Evolutionary conservation across 1,140 invertebrate genomes (phyloP), one percentile per base, ranked within the genome.

Genomic region (Cyclargus thomasi): DNA sequence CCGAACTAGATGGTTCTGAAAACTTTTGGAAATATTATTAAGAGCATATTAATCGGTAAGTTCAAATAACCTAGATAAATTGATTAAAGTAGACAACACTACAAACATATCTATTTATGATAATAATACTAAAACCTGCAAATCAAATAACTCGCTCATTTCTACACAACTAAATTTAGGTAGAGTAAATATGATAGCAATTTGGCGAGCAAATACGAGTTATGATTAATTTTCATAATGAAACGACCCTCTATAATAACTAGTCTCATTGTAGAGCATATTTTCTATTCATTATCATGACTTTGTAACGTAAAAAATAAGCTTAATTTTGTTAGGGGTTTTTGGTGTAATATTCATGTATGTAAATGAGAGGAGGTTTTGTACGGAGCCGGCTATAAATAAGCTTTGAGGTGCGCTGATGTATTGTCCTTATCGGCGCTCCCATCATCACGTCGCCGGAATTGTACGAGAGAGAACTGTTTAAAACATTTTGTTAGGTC

Each of bases 391-490:
- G 10, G 39, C 39, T 14, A 47, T 47, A 47, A 47, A 47, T 47
- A 47, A 59, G 18, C 18, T 59, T 59, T 20, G 55, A 59, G 55
- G 17, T 11, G 6, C 55, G 18, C 20, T 59, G 20, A 59, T 59
- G 18, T 17, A 59, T 59, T 59, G 55, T 21, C 20, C 55, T 21
- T 59, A 59, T 59, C 55, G 21, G 20, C 18, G 55, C 8, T 59
- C 55, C 20, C 18, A 59, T 21, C 18, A 21, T 59, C 55, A 59
- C 17, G 18, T 59, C 17, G 14, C 18, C 55, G 39, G 39, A 14
- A 47, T 16, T 47, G 39, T 47, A 14, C 39, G 39, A 8, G 14
- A 8, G 39, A 47, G 39, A 47, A 39, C 23, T 29, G 23, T 29
- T 39, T 39, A 8, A 39, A n/a, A 39, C 8, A 39, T 39, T 39